Base-by-base conservation (phyloP, 2,113 vertebrate genomes). In the Alligator mississippiensis region DNA sequence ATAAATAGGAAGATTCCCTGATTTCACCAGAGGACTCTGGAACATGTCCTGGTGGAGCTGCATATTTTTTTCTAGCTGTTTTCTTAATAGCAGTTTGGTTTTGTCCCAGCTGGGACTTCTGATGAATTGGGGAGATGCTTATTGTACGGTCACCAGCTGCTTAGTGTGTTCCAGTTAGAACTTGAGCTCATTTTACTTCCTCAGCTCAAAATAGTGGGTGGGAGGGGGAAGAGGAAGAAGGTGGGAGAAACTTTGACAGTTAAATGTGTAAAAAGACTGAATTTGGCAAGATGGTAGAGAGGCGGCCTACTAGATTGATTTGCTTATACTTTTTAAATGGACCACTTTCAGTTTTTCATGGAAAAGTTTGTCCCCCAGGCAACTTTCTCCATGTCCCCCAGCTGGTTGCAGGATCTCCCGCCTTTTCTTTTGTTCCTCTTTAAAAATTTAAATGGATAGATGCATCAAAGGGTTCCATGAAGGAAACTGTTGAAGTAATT, bases 401-500 rank as follows among this genome's bases (percentile, higher is more conserved):
- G 55, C 30, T 62, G 19, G 47, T 61, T 84, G 66, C 63, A 19
- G 18, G 8, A 11, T 66, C 27, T 59, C n/a, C 21, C 3, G 3
- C 18, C 84, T 80, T 63, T 0, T 1, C 11, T 61, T 70, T 57
- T 13, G 19, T 54, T 76, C 8, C 63, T 80, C 77, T 79, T 92
- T 80, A 90, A 27, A 88, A 87, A 62, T 93, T 89, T 58, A 61
- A 62, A 0, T 66, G 80, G 75, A 80, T 47, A 62, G 55, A 47
- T 4, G 10, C 55, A 89, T 95, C 68, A 85, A 93, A 91, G 90
- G 22, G 28, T 24, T 17, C 90, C 59, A 16, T 54, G 77, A 84
- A 70, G 55, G 91, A 89, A 93, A 77, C 85, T 88, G 87, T 54
- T 93, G 66, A 88, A 93, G 70, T 82, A 90, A 86, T 93, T 93